Base-by-base conservation (phyloP, 2,797 vertebrate genomes). In the Hypotaenidia philippensis region DNA sequence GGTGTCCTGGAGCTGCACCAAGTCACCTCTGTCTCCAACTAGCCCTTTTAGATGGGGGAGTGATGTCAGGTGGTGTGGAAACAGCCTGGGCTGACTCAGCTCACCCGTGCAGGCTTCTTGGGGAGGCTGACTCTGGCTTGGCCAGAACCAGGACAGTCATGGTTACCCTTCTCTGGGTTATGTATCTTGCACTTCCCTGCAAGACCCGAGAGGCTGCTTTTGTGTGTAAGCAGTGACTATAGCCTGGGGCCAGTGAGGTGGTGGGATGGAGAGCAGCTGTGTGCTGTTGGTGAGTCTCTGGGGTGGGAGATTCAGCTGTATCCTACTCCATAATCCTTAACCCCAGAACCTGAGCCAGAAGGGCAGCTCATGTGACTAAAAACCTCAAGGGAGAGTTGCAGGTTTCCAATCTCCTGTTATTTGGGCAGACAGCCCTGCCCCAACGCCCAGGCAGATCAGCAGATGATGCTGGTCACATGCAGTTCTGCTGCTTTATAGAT, bases 231-330 rank as follows among this genome's bases (percentile, higher is more conserved):
- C 25, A 40, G 26, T 57, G 31, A 55, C 44, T 72, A 2, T 47
- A 27, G 25, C 32, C 47, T 44, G 27, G 3, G 29, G 2, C 17
- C 27, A 20, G 26, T 0, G 0, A 10, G 5, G 18, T 5, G 13
- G 21, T 21, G 38, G 23, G 11, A 20, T 31, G 16, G 16, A 44
- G 32, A 72, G 47, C 40, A 88, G 55, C 21, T 55, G 1, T 45
- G 16, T 31, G 9, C 20, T 83, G 10, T 13, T 56, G 25, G 4
- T 60, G n/a, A 55, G 8, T 40, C 22, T 32, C 40, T 61, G 3
- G 18, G 9, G 26, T 50, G 25, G n/a, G 59, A 86, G 11, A 72
- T 55, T 9, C 45, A 71, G 3, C 26, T 70, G 36, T 21, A 70
- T 41, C 17, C 29, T 34, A 4, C 5, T 77, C 26, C 6, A 3